A percentile compares a stretch with the other conserved stretches of the same genome.
These are phyloP conservation scores for Cinclus mexicanus DNA, from an alignment of 2,113 vertebrate species.

Conservation along the genomic window DNA sequence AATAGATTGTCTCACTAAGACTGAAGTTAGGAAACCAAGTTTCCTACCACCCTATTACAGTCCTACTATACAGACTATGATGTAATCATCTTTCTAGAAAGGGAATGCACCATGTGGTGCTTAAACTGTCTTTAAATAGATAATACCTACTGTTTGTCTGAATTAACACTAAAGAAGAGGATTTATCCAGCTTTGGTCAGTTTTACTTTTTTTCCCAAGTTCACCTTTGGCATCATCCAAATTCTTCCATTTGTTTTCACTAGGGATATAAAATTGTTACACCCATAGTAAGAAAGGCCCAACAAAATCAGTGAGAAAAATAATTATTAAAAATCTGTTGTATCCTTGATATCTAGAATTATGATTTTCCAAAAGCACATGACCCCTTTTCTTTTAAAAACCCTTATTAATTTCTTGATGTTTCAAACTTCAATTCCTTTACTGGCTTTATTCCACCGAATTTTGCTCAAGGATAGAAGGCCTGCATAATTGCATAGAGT, in stretches of 20 bases:
- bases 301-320: background rate
- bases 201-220: background rate
- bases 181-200: background rate
- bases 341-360: background rate
- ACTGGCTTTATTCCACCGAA: background rate
- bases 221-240: background rate
- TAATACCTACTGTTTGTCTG: background rate
- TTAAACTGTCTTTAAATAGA: background rate
- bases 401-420: background rate
- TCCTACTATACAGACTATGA: background rate
- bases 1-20: background rate
- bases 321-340: background rate
- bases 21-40: background rate
- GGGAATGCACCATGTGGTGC: background rate
- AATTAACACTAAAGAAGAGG: background rate
- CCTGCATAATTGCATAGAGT: background rate
- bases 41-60: background rate
- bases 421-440: background rate
- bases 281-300: background rate
- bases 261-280: background rate
- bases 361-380: background rate
- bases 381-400: background rate
- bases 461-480: background rate
- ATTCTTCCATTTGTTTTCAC: background rate
- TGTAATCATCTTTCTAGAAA: background rate